Evolutionary conservation across 2,113 vertebrate species (phyloP).

Genomic region (Ploceus nigricollis): DNA sequence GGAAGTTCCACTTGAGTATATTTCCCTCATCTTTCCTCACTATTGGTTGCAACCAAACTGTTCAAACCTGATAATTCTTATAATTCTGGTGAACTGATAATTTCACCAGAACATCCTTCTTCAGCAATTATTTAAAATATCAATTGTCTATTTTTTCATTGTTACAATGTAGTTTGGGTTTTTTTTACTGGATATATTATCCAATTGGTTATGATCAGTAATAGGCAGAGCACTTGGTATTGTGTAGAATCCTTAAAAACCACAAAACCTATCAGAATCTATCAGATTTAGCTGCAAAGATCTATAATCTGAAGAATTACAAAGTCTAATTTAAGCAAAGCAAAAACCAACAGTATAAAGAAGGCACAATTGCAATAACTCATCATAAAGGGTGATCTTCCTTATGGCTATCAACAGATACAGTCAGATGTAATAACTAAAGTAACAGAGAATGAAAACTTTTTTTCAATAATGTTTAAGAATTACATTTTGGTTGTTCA

Average conservation of each 20-base stretch:
- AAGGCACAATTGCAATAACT: background rate
- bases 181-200: background rate
- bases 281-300: background rate
- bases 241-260: background rate
- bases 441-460: background rate
- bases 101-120: background rate
- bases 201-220: background rate
- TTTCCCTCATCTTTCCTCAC: background rate
- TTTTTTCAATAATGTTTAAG: background rate
- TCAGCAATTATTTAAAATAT: background rate
- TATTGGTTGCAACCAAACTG: background rate
- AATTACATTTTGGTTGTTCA: fast-evolving
- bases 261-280: background rate
- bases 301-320: background rate
- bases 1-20: background rate
- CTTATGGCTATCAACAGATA: background rate
- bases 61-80: too few relatives aligned
- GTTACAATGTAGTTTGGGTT: fast-evolving
- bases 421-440: background rate
- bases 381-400: background rate
- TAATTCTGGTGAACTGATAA: too few relatives aligned
- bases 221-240: background rate
- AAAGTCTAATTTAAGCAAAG: background rate
- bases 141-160: background rate
- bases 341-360: background rate